Base-by-base conservation (phyloP, 2,888 invertebrate species). In the Iselma pallidipennis region DNA sequence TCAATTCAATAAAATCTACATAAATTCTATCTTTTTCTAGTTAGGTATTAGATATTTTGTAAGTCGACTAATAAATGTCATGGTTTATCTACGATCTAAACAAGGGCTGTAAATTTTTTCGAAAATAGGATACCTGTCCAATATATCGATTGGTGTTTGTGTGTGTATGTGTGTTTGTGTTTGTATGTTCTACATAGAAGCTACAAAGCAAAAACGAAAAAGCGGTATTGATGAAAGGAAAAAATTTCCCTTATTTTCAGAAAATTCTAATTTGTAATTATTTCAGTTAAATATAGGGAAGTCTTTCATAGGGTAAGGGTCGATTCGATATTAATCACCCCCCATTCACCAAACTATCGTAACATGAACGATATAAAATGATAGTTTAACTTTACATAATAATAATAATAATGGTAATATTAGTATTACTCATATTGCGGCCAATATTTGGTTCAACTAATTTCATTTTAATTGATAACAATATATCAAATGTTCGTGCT, bases 51-150 rank as follows among this genome's bases (percentile, higher is more conserved):
- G 65, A 66, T 66, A 67, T 69, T 69, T 63, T 59, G 58, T 66
- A 65, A 67, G 60, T 60, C 63, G 58, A 33, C 67, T 67, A 65
- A 67, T 69, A 69, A 69, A 67, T 66, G 69, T 69, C 69, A 62
- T 37, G 61, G 61, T 58, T 69, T 37, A 69, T 66, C 69, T 69
- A 49, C 62, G 59, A 69, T 69, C 69, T 67, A 60, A 66, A 65
- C 59, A 62, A 62, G 66, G 63, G 66, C 66, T 65, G 67, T 69
- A 67, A 67, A 67, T 69, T 62, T 66, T 65, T 68, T 42, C 57
- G 61, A 58, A 65, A 69, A 69, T 70, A 65, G 63, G 62, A 67
- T 67, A 65, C 63, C 63, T 57, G 61, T 59, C 53, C 49, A 61
- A 63, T 62, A 45, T 60, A 65, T 58, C 56, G 58, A 45, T 48